phyloP scores from a whole-genome alignment of 2,113 vertebrate species.

The Pelecanoides urinatrix region DNA sequence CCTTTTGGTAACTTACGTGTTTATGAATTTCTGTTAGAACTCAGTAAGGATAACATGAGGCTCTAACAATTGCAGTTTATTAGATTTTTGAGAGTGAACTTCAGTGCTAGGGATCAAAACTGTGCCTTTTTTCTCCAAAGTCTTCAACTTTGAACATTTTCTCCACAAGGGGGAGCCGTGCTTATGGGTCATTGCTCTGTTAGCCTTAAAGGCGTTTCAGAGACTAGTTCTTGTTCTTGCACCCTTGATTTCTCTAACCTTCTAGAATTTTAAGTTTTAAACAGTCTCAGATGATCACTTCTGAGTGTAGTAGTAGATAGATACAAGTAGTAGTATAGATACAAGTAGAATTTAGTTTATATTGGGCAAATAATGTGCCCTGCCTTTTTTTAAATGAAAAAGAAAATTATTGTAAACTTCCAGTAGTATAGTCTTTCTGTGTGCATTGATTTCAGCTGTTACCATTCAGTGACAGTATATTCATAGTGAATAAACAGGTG shows the following conservation, averaged over 20 bases:
- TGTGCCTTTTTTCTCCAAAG: not conserved
- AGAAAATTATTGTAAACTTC: not conserved
- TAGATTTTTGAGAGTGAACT: not conserved
- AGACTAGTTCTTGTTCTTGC: not conserved
- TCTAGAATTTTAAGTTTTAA: not conserved
- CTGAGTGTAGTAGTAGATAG: not conserved
- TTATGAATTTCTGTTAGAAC: not conserved
- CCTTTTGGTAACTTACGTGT: not conserved
- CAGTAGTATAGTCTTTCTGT: not conserved
- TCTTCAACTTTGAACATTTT: not conserved
- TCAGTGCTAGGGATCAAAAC: not conserved
- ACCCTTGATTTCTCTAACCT: not conserved
- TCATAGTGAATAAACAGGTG: not conserved
- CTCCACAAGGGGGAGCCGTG: constrained; percentile 19
- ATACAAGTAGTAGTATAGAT: not conserved
- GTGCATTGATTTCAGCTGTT: not conserved
- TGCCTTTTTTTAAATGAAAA: not conserved
- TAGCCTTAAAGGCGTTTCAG: not conserved
- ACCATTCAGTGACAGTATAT: not conserved
- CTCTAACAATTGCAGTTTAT: not conserved
- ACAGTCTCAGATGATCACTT: not conserved
- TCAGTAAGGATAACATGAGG: not conserved
- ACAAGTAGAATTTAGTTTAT: not conserved
- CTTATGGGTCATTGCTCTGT: not conserved
- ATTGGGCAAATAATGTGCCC: not conserved